A percentile compares a stretch with the other conserved stretches of the same genome.
phyloP scores from a whole-genome alignment of 2,113 vertebrate species.

The Scartelaos histophorus region DNA sequence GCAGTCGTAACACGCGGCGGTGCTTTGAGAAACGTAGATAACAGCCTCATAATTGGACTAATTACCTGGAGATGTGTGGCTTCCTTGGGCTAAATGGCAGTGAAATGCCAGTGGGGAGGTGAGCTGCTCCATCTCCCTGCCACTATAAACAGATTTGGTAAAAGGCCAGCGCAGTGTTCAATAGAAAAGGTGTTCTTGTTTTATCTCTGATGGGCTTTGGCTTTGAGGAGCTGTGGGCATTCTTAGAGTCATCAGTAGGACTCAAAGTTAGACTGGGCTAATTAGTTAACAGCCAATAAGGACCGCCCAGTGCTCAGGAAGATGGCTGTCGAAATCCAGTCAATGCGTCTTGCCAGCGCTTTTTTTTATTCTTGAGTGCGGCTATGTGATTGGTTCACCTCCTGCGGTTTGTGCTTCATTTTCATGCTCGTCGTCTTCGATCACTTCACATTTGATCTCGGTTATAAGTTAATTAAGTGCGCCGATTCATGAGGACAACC shows the following conservation, averaged over 20 bases:
- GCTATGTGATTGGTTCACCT: slow-evolving; percentile 15
- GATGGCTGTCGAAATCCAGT: slow-evolving; percentile 9
- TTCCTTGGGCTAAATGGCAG: slow-evolving; percentile 62
- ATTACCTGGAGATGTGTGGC: slow-evolving; percentile 55
- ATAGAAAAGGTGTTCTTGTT: slow-evolving; percentile 41
- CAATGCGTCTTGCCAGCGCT: slow-evolving; percentile 11
- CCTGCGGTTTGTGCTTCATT: slow-evolving; percentile 10
- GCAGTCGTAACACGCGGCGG: slow-evolving; percentile 33
- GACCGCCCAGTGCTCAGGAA: slow-evolving; percentile 39
- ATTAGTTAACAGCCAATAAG: slow-evolving; percentile 42
- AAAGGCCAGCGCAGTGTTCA: slow-evolving; percentile 52
- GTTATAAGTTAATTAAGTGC: slow-evolving; percentile 58
- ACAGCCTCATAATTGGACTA: slow-evolving; percentile 62
- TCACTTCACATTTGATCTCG: slow-evolving; percentile 16
- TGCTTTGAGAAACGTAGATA: slow-evolving; percentile 50
- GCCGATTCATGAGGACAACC: slow-evolving; percentile 34
- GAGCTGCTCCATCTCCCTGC: slow-evolving; percentile 56
- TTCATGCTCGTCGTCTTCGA: background rate
- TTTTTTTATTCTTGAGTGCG: slow-evolving; percentile 12
- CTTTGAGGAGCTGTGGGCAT: slow-evolving; percentile 25
- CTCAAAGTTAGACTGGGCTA: slow-evolving; percentile 39
- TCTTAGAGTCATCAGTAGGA: slow-evolving; percentile 51
- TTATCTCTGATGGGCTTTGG: slow-evolving; percentile 29
- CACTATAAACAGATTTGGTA: slow-evolving; percentile 68
- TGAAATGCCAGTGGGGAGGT: slow-evolving; percentile 63